phyloP scores from a whole-genome alignment of 2,797 vertebrate genomes.

The Netta rufina region DNA sequence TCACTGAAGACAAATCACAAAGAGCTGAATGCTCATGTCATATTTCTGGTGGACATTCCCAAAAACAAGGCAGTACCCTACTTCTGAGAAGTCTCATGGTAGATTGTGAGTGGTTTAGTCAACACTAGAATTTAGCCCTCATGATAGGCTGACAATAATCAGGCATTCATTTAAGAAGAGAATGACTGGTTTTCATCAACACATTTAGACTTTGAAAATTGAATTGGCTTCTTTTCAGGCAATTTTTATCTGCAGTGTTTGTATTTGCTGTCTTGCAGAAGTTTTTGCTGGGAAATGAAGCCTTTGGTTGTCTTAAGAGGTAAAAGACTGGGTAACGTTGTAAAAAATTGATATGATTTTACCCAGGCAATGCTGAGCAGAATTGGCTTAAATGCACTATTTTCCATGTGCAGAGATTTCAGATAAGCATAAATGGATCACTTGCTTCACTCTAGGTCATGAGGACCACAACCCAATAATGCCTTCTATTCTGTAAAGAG shows the following conservation, averaged over 20 bases:
- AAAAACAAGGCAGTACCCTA: not conserved
- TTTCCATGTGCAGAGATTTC: not conserved
- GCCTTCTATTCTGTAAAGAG: not conserved
- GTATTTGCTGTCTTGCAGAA: not conserved
- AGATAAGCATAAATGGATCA: not conserved
- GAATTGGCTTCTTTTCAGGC: not conserved
- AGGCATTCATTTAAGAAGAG: not conserved
- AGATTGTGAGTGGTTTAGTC: not conserved
- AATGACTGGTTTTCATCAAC: not conserved
- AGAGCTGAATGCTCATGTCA: not conserved
- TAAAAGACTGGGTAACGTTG: not conserved
- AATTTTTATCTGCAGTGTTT: not conserved
- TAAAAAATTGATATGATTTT: not conserved
- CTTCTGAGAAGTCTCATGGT: not conserved
- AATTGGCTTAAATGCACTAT: not conserved
- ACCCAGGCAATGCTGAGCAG: not conserved
- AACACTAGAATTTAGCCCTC: not conserved
- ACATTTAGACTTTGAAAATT: not conserved
- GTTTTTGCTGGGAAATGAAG: not conserved
- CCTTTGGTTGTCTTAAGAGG: not conserved
- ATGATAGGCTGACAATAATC: not conserved
- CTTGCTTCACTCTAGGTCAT: not conserved
- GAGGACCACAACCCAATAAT: not conserved
- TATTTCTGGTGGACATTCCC: not conserved
- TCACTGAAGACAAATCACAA: not conserved